These are phyloP conservation scores for Plectus sambesii DNA, from an alignment of 1,140 invertebrate genomes.

Conservation along the genomic window DNA sequence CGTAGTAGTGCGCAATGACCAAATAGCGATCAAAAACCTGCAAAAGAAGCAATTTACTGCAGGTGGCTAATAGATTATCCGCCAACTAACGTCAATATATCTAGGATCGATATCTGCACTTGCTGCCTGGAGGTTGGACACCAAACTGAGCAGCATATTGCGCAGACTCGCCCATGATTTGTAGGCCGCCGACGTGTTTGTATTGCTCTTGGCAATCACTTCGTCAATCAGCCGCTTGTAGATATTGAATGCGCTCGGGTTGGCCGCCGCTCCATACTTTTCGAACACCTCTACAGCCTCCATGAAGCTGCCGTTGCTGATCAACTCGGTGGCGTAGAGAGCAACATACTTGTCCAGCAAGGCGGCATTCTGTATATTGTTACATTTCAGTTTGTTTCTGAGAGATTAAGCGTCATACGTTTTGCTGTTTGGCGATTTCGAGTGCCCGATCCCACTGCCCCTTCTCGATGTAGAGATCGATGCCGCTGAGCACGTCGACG, in stretches of 20 bases:
- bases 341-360: constrained; percentile 75
- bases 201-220: constrained; percentile 43
- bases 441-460: constrained; percentile 84
- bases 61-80: constrained; percentile 2
- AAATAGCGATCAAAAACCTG: constrained; percentile 56
- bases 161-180: constrained; percentile 58
- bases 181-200: constrained; percentile 45
- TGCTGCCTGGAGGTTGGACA: constrained; percentile 42
- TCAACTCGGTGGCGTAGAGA: constrained; percentile 65
- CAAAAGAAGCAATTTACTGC: constrained; percentile 7
- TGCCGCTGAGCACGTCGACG: constrained; percentile 65
- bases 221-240: constrained; percentile 63
- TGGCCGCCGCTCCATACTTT: constrained; percentile 64
- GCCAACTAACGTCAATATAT: constrained; percentile 20
- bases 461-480: constrained; percentile 74
- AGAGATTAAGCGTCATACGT: too few species aligned
- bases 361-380: constrained; percentile 49
- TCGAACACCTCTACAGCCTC: constrained; percentile 62
- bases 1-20: constrained; percentile 57
- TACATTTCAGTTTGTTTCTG: background rate
- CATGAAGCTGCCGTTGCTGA: constrained; percentile 56
- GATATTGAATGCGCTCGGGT: constrained; percentile 71
- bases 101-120: constrained; percentile 16
- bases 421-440: constrained; percentile 67
- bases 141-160: constrained; percentile 57